phyloP scores from a whole-genome alignment of 1,140 invertebrate genomes.

The Cheumatopsyche charites region DNA sequence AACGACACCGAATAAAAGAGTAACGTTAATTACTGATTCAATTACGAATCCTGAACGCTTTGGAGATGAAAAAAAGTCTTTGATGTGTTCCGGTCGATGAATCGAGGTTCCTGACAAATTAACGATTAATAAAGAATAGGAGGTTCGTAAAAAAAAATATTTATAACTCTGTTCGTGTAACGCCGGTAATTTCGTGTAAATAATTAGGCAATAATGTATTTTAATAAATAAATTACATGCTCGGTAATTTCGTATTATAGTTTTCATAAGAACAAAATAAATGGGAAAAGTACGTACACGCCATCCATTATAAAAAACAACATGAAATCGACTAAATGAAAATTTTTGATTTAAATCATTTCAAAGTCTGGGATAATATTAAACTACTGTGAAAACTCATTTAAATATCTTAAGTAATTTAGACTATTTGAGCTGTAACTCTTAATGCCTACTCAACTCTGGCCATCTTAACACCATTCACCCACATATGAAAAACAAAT shows the following conservation, averaged over 20 bases:
- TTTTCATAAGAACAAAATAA: neutral
- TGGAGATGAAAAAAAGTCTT: neutral
- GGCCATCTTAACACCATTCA: too few relatives aligned
- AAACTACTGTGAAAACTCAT: too few relatives aligned
- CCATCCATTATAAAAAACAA: too few relatives aligned
- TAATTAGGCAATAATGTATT: slow-evolving; percentile 40
- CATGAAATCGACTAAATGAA: too few relatives aligned
- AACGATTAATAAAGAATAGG: neutral
- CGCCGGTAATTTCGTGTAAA: slow-evolving; percentile 33
- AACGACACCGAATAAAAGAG: neutral
- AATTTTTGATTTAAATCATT: too few relatives aligned
- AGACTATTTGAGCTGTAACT: too few relatives aligned
- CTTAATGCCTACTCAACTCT: too few relatives aligned
- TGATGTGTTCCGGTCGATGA: neutral
- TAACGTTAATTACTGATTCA: slow-evolving; percentile 15
- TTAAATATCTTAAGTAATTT: too few relatives aligned
- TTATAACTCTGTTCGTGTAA: neutral
- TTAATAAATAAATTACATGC: slow-evolving; percentile 43
- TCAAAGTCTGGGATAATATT: too few relatives aligned
- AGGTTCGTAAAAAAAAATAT: neutral
- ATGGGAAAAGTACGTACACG: too few relatives aligned
- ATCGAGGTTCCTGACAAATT: slow-evolving; percentile 1
- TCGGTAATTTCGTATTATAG: neutral
- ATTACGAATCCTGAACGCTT: slow-evolving; percentile 4
- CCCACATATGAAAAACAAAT: too few relatives aligned